These are phyloP conservation scores for Hydroisotoma schaefferi DNA, from an alignment of 2,888 invertebrate species.

Conservation along the genomic window DNA sequence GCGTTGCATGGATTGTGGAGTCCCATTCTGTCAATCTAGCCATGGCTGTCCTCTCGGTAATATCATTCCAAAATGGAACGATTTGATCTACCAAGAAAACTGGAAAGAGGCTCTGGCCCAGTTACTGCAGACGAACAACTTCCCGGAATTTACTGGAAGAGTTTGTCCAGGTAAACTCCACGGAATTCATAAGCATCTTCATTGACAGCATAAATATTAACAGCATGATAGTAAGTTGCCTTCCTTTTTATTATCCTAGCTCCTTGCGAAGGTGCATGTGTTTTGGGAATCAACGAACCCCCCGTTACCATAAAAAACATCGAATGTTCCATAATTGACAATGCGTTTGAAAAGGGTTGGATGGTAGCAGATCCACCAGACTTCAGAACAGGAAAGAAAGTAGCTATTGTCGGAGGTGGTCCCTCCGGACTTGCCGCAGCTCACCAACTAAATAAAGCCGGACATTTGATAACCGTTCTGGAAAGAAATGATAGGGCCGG, in stretches of 20 bases:
- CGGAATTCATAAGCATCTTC: background rate
- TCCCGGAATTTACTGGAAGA: constrained; percentile 95
- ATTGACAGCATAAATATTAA: background rate
- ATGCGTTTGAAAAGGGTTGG: constrained; percentile 96
- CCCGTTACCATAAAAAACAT: constrained; percentile 99
- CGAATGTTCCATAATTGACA: constrained; percentile 97
- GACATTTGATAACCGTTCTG: constrained; percentile 92
- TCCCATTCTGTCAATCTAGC: constrained; percentile 93
- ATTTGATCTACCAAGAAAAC: constrained; percentile 86
- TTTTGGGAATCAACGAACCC: constrained; percentile 90
- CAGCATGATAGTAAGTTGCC: background rate
- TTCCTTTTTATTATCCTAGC: constrained; percentile 61
- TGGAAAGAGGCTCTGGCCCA: constrained; percentile 93
- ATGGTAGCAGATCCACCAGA: constrained; percentile 75
- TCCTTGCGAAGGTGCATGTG: constrained; percentile 98
- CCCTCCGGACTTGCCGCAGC: constrained; percentile 92
- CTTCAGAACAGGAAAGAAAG: constrained; percentile 68
- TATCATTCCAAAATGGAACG: constrained; percentile 99
- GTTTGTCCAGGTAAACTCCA: constrained; percentile 68
- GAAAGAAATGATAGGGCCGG: constrained; percentile 95
- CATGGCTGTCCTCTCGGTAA: constrained; percentile 98
- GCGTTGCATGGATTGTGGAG: constrained; percentile 89
- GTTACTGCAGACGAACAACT: constrained; percentile 95
- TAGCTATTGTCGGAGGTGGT: constrained; percentile 91
- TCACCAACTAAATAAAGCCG: constrained; percentile 93